Percentiles rank a stretch among this genome's conserved stretches.
Conservation (phyloP, 2,113 vertebrate genomes). For the Rousettus leschenaultii region DNA sequence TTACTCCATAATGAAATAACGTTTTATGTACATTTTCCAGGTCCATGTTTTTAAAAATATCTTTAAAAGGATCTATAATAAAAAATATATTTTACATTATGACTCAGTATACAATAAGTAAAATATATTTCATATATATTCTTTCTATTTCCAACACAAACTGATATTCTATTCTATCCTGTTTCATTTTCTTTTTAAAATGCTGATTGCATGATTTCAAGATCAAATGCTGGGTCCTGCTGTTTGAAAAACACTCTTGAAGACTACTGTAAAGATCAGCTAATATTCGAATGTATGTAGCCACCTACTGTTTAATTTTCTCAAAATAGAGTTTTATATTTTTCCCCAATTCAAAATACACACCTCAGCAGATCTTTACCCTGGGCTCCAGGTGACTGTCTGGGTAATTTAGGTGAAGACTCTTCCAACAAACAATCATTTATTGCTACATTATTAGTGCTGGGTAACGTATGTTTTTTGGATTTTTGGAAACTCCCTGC, state of each 20-base stretch:
- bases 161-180: background rate
- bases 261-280: background rate
- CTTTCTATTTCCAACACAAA: background rate
- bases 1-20: background rate
- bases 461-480: conserved; percentile 73
- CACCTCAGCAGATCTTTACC: conserved; percentile 78
- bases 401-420: conserved; percentile 81
- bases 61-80: background rate
- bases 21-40: conserved; percentile 7
- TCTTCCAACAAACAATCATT: conserved; percentile 79
- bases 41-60: background rate
- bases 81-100: background rate
- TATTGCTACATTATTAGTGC: conserved; percentile 71
- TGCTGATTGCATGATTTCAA: background rate
- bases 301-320: background rate
- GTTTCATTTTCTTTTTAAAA: background rate
- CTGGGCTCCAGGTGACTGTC: conserved; percentile 77
- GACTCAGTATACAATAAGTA: background rate
- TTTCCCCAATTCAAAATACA: conserved; percentile 68
- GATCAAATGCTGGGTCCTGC: background rate
- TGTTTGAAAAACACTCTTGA: conserved; percentile 22
- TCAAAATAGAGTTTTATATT: conserved; percentile 35
- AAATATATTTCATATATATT: background rate
- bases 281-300: background rate
- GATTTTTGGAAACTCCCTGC: conserved; percentile 74